Conservation (phyloP, 2,888 invertebrate species). For the Pristionchus exspectatus region DNA sequence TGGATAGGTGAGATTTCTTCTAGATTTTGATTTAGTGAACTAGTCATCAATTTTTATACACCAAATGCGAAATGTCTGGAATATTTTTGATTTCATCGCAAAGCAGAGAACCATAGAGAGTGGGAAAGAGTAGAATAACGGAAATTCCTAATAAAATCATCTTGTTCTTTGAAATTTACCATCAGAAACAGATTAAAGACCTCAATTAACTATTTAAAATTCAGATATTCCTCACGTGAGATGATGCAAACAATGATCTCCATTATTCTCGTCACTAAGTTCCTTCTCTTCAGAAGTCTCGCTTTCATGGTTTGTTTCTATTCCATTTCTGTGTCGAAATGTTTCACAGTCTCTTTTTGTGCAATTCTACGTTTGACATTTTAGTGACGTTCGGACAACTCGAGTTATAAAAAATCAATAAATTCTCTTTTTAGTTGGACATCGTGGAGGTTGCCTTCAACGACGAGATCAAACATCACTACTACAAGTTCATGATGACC, state of each 20-base stretch:
- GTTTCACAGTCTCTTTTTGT: background rate
- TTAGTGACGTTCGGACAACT: no score
- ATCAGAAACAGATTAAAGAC: background rate
- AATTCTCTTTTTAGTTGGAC: conserved; percentile 66
- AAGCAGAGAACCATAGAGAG: conserved; percentile 12
- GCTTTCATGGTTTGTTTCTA: conserved; percentile 66
- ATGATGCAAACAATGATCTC: conserved; percentile 74
- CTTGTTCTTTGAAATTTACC: background rate
- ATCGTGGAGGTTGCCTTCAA: conserved; percentile 71
- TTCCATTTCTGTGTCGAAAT: background rate
- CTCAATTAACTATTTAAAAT: background rate
- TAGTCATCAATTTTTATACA: conserved; percentile 45
- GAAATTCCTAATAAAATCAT: background rate
- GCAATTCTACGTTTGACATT: background rate
- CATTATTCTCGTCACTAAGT: conserved; percentile 73
- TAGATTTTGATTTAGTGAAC: background rate
- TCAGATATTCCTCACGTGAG: conserved; percentile 60
- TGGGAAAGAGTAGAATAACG: background rate
- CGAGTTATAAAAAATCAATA: background rate
- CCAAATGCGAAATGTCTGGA: background rate
- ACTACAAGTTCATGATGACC: conserved; percentile 41
- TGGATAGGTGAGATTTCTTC: conserved; percentile 65
- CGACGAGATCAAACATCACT: conserved; percentile 34
- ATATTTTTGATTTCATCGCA: background rate
- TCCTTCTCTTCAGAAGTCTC: conserved; percentile 71